Percentiles rank a stretch among this genome's conserved stretches.
phyloP scores from a whole-genome alignment of 92 coral and sea anemone species.

The Palythoa grandis region DNA sequence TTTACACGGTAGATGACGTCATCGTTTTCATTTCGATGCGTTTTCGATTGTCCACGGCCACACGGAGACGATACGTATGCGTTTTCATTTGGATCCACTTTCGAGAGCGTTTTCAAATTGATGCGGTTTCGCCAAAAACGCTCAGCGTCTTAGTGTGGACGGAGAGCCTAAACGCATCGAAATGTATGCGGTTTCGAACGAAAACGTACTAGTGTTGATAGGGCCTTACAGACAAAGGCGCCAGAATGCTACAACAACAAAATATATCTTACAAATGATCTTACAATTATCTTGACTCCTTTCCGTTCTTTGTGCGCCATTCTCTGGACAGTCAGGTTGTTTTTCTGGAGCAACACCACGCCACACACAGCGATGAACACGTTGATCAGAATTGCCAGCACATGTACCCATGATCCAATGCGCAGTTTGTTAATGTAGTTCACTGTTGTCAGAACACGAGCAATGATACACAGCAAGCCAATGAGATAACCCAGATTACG shows the following conservation, averaged over 20 bases:
- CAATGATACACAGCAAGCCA: constrained; percentile 54
- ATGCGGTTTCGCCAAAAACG: no score
- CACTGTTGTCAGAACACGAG: constrained; percentile 52
- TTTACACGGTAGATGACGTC: no score
- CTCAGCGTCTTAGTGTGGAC: no score
- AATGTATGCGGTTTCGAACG: no score
- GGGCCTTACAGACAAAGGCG: not conserved
- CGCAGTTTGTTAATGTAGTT: constrained; percentile 40
- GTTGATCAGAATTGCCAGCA: constrained; percentile 41
- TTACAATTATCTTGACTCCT: constrained; percentile 60
- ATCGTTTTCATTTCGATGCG: no score
- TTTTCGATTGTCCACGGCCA: no score
- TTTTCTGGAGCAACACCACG: constrained; percentile 48
- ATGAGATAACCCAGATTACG: constrained; percentile 54
- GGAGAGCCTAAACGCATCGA: no score
- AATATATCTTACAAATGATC: constrained; percentile 35
- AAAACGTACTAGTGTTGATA: no score
- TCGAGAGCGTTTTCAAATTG: no score
- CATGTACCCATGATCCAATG: constrained; percentile 40
- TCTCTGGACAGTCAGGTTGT: constrained; percentile 41
- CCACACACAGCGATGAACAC: constrained; percentile 41
- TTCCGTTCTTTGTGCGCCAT: constrained; percentile 29
- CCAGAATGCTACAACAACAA: not conserved
- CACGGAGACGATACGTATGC: not conserved
- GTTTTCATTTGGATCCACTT: not conserved